Conservation (phyloP, 2,113 vertebrate species). For the Sus scrofa region T2T-Sscrofa CM000818.6:116991501-116992000, state of each 20-base stretch:
- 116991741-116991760: background rate
- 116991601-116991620: rapidly evolving
- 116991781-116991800: background rate
- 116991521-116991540: background rate
- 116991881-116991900: too few relatives aligned
- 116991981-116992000: too few relatives aligned
- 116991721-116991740: background rate
- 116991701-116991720: background rate
- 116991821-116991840: too few relatives aligned
- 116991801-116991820: background rate
- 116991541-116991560: background rate
- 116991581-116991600: background rate
- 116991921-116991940: too few relatives aligned
- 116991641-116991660: background rate
- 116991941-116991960: too few relatives aligned
- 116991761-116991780: background rate
- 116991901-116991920: too few relatives aligned
- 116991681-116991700: background rate
- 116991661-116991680: background rate
- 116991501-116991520: background rate
- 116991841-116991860: too few relatives aligned
- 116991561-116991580: background rate
- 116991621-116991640: background rate
- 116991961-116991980: too few relatives aligned
- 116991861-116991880: too few relatives aligned